These are phyloP conservation scores for Eupeodes luniger DNA, from an alignment of 2,888 invertebrate genomes.

Conservation along the genomic window DNA sequence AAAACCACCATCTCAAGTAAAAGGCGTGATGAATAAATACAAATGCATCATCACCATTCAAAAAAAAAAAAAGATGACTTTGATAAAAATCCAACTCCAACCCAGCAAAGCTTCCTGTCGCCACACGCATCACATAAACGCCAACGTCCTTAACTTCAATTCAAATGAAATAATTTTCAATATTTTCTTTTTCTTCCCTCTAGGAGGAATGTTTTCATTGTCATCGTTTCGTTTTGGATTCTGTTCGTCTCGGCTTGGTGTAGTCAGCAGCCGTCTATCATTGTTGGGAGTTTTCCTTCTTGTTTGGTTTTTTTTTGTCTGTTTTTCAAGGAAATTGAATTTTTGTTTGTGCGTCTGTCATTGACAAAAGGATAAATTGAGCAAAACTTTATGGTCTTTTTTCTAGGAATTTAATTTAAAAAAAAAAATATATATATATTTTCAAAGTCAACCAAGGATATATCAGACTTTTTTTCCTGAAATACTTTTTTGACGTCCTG, in stretches of 20 bases:
- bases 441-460: neutral
- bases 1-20: too few species aligned
- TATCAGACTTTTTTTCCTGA: neutral
- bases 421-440: neutral
- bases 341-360: neutral
- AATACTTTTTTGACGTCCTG: neutral
- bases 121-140: slow-evolving; percentile 52
- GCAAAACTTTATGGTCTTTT: slow-evolving; percentile 2
- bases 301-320: slow-evolving; percentile 1
- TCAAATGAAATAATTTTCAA: slow-evolving; percentile 50
- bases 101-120: slow-evolving; percentile 42
- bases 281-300: neutral
- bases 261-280: neutral
- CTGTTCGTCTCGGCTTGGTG: neutral
- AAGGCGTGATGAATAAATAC: too few species aligned
- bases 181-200: neutral
- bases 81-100: slow-evolving; percentile 11
- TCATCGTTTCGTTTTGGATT: neutral
- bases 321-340: slow-evolving; percentile 36
- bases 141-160: slow-evolving; percentile 61
- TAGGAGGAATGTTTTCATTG: neutral
- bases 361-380: slow-evolving; percentile 2
- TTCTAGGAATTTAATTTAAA: neutral
- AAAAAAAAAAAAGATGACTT: neutral
- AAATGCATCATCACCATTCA: too few species aligned